Evolutionary conservation across 2,797 vertebrate genomes (phyloP).

Genomic region (Sphenopsis melanotis): DNA sequence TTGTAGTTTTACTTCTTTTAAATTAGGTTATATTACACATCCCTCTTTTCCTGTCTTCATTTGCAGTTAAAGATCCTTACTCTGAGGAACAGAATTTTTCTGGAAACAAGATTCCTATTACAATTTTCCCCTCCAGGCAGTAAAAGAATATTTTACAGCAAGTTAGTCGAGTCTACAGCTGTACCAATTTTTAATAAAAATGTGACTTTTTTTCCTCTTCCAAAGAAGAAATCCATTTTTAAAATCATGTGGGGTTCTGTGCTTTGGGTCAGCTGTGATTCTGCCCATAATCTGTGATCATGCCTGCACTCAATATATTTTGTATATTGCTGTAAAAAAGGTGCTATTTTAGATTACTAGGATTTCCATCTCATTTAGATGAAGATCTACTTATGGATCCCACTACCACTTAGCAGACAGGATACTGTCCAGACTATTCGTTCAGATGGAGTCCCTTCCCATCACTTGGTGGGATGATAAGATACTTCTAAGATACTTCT

Average conservation of each 20-base stretch:
- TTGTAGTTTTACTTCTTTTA: not conserved
- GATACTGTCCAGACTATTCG: not conserved
- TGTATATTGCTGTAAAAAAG: not conserved
- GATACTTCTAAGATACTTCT: not conserved
- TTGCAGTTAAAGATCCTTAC: not conserved
- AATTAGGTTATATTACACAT: not conserved
- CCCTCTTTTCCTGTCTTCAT: not conserved
- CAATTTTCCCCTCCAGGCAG: not conserved
- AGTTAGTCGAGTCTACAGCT: not conserved
- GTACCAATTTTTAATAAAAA: not conserved
- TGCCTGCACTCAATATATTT: not conserved
- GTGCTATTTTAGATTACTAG: not conserved
- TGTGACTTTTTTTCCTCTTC: not conserved
- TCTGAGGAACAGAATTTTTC: not conserved
- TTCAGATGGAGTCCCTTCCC: not conserved
- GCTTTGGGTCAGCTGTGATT: not conserved
- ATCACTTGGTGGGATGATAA: not conserved
- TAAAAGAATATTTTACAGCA: not conserved
- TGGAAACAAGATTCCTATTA: not conserved
- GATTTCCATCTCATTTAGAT: not conserved
- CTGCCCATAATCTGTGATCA: not conserved
- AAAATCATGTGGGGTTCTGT: not conserved
- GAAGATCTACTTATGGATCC: not conserved
- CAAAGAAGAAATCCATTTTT: not conserved
- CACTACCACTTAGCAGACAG: not conserved